Conservation (phyloP, 2,113 vertebrate genomes). For the Pygoscelis antarcticus region DNA sequence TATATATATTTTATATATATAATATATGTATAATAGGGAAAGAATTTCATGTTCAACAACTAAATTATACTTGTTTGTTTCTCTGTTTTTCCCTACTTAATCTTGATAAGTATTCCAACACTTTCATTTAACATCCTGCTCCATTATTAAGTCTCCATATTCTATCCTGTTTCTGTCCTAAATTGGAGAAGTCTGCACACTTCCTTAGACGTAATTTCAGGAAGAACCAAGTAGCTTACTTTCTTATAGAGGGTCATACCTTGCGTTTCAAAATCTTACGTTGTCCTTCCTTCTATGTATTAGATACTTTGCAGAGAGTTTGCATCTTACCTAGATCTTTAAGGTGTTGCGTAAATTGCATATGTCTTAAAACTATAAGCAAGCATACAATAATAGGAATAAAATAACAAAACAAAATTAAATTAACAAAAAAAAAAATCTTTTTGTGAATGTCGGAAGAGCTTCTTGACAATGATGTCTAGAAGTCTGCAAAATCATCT, state of each 20-base stretch:
- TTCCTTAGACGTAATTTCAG: not conserved
- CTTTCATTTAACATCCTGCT: not conserved
- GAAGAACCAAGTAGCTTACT: not conserved
- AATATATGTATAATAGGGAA: not conserved
- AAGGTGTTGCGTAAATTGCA: rapidly evolving
- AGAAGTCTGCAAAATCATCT: not conserved
- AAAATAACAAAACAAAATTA: not conserved
- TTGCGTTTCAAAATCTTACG: not conserved
- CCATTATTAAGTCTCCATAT: not conserved
- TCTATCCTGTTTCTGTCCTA: not conserved
- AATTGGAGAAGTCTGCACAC: not conserved
- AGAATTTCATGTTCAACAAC: not conserved
- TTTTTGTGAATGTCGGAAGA: not conserved
- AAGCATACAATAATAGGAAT: not conserved
- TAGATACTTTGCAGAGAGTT: not conserved
- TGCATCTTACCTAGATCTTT: not conserved
- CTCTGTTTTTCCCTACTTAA: not conserved
- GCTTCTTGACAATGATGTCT: not conserved
- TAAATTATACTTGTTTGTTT: not conserved
- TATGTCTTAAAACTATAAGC: not conserved
- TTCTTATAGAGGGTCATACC: not conserved
- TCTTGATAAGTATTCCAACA: not conserved
- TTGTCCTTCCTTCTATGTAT: not conserved
- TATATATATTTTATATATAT: too few relatives aligned
- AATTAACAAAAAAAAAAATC: not conserved